These are phyloP conservation scores for Melanophora roralis DNA, from an alignment of 2,888 invertebrate genomes.

Conservation along the genomic window DNA sequence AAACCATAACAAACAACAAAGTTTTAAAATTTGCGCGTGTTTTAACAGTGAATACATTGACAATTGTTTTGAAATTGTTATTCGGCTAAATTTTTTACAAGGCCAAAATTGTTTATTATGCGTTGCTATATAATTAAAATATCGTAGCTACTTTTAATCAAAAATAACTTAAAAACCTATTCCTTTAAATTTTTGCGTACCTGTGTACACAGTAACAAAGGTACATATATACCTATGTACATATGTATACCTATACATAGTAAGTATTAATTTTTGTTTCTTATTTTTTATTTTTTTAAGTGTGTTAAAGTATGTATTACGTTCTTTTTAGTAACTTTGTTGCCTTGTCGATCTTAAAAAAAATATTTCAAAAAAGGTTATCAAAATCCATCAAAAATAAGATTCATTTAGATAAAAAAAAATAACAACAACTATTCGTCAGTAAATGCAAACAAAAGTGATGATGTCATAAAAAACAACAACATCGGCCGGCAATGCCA, in stretches of 20 bases:
- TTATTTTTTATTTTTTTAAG: too few species aligned
- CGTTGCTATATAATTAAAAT: too few species aligned
- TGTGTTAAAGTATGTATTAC: background rate
- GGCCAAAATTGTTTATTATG: conserved; percentile 18
- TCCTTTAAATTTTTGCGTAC: too few species aligned
- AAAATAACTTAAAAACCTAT: too few species aligned
- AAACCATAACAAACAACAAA: conserved; percentile 6
- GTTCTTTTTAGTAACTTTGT: background rate
- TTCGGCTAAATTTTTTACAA: conserved; percentile 22
- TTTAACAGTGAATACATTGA: background rate
- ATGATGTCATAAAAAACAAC: conserved; percentile 58
- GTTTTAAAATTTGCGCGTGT: conserved; percentile 40
- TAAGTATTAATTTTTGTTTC: too few species aligned
- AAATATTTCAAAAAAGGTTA: conserved; percentile 14
- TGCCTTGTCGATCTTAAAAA: background rate
- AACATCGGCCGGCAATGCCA: conserved; percentile 3
- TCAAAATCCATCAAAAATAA: conserved; percentile 21
- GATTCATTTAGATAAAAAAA: background rate
- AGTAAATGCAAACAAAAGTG: conserved; percentile 27
- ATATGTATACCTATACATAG: too few species aligned
- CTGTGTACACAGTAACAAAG: too few species aligned
- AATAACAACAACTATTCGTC: background rate
- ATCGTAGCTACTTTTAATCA: too few species aligned
- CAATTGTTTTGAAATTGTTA: conserved; percentile 28
- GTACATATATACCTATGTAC: too few species aligned